These are phyloP conservation scores for Gortyna flavago DNA, from an alignment of 2,888 invertebrate species.

Conservation along the genomic window DNA sequence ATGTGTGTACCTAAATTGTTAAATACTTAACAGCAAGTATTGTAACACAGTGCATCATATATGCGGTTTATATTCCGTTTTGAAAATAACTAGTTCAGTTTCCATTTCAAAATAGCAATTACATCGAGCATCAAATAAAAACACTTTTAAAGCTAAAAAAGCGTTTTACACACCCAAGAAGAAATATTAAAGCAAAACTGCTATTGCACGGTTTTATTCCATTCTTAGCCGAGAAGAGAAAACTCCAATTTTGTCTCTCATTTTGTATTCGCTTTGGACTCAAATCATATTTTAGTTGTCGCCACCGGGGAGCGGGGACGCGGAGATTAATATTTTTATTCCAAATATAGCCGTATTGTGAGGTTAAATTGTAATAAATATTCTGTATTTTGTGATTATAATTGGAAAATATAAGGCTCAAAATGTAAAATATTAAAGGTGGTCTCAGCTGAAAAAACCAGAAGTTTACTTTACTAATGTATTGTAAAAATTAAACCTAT, in stretches of 20 bases:
- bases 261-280: slow-evolving; percentile 80
- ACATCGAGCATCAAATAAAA: slow-evolving; percentile 49
- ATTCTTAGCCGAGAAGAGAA: slow-evolving; percentile 75
- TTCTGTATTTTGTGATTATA: slow-evolving; percentile 33
- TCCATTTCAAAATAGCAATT: slow-evolving; percentile 30
- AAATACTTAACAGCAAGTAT: background rate
- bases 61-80: background rate
- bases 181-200: slow-evolving; percentile 76
- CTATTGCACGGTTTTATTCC: slow-evolving; percentile 73
- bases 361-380: slow-evolving; percentile 61
- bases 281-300: slow-evolving; percentile 81
- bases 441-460: background rate
- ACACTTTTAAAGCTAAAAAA: slow-evolving; percentile 58
- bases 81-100: slow-evolving; percentile 8
- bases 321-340: slow-evolving; percentile 65
- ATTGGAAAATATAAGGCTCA: slow-evolving; percentile 1
- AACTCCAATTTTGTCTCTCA: slow-evolving; percentile 80
- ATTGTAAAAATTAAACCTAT: background rate
- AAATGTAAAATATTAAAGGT: background rate
- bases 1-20: background rate
- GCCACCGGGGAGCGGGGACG: slow-evolving; percentile 60
- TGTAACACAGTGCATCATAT: background rate
- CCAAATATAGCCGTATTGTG: slow-evolving; percentile 51
- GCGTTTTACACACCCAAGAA: slow-evolving; percentile 70
- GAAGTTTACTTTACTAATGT: too few relatives aligned